These are phyloP conservation scores for Drosophila buzzatii DNA, from an alignment of 2,888 invertebrate genomes.

Conservation along the genomic window DNA sequence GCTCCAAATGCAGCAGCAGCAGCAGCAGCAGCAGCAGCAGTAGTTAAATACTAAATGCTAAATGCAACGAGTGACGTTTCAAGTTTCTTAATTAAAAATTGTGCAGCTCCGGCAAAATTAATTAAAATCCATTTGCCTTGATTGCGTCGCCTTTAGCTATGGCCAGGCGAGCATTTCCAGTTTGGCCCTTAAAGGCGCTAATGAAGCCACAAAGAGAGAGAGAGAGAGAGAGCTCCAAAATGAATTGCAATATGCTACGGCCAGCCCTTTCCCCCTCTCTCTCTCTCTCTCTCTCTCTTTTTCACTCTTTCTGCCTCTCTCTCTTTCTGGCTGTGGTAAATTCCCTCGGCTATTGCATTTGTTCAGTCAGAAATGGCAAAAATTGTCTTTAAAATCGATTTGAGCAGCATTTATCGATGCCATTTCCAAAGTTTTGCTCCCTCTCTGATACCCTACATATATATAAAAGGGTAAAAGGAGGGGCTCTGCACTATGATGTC, in stretches of 20 bases:
- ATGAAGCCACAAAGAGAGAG: constrained; percentile 68
- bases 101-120: constrained; percentile 69
- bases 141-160: constrained; percentile 50
- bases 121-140: constrained; percentile 77
- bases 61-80: constrained; percentile 44
- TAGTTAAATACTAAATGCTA: constrained; percentile 14
- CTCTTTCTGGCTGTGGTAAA: constrained; percentile 5
- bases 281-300: not conserved
- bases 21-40: not conserved
- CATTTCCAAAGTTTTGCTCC: constrained; percentile 4
- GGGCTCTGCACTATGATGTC: no score
- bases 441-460: not conserved
- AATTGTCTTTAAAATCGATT: constrained; percentile 40
- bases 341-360: not conserved
- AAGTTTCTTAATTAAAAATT: constrained; percentile 73
- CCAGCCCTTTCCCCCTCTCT: not conserved
- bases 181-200: constrained; percentile 50
- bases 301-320: not conserved
- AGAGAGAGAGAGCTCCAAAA: constrained; percentile 41
- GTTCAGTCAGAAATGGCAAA: constrained; percentile 5
- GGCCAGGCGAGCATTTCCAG: constrained; percentile 13
- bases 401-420: constrained; percentile 21
- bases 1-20: constrained; percentile 3
- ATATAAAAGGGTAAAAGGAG: fast-evolving
- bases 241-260: constrained; percentile 44